phyloP scores from a whole-genome alignment of 2,113 vertebrate species.

The Cinclus cinclus region DNA sequence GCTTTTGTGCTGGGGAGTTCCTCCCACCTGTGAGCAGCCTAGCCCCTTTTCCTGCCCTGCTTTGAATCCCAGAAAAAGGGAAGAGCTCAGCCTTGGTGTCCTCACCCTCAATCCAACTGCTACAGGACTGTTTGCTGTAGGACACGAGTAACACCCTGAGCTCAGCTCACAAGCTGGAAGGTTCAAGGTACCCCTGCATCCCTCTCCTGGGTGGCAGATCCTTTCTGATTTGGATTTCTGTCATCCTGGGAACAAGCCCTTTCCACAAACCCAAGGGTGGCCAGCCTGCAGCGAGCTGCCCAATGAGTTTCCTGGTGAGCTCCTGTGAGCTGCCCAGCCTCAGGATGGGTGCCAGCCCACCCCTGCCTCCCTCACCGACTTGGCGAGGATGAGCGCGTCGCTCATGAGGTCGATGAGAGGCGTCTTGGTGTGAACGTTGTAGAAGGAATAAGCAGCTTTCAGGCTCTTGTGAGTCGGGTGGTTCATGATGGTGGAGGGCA shows the following conservation, averaged over 20 bases:
- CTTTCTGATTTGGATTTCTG: neutral
- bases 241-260: neutral
- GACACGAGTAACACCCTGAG: neutral
- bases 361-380: slow-evolving; percentile 81
- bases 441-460: slow-evolving; percentile 98
- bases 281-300: neutral
- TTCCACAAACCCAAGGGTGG: neutral
- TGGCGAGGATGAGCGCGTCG: slow-evolving; percentile 94
- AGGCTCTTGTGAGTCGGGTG: slow-evolving; percentile 95
- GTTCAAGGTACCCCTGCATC: neutral
- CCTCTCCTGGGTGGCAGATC: neutral
- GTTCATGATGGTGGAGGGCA: slow-evolving; percentile 99
- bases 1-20: neutral
- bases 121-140: neutral
- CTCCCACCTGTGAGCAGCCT: neutral
- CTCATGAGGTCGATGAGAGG: slow-evolving; percentile 96
- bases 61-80: neutral
- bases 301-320: neutral
- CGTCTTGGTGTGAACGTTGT: slow-evolving; percentile 95
- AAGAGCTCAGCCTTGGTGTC: neutral
- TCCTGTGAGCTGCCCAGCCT: neutral
- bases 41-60: neutral
- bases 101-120: neutral
- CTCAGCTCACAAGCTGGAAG: neutral
- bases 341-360: neutral